Evolutionary conservation across 2,888 invertebrate genomes (phyloP), one percentile per base, ranked within the genome.

Genomic region (Drosophila demipolita): DNA sequence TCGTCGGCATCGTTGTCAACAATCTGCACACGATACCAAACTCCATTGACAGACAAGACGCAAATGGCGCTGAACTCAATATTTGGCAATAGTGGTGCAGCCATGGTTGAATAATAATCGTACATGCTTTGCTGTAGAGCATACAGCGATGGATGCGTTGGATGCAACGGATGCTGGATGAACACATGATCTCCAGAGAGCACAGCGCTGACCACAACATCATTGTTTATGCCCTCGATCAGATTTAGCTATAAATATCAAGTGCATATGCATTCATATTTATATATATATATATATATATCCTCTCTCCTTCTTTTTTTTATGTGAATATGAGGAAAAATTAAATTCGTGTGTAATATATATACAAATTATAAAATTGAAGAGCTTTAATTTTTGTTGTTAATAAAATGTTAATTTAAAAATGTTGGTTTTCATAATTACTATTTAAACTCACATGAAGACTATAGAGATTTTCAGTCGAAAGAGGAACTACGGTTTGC

Each of bases 151-250:
- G 97, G 97, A 94, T 96, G 98, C 52, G 98, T 96, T 8, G 99
- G 99, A 94, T 99, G 99, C 69, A 98, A 96, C 4, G 98, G 98
- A 93, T 98, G 97, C 93, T 99, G 99, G 69, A 99, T 95, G 94
- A 99, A 99, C 91, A 99, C 94, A 93, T 98, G 98, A 50, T 96
- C 96, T 60, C 98, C 97, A 77, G 96, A 95, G 78, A 98, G 96
- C 91, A 98, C 95, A 87, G 97, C 96, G 91, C 97, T 97, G 87
- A 99, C 95, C 75, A 96, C 95, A 33, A 98, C 97, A 94, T 99
- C 99, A 91, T 98, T 98, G 92, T 97, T 97, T 62, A 99, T 97
- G 57, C 97, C 97, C 93, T 98, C 98, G 89, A 99, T 96, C 79
- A 99, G 94, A 93, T 96, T 96, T 89, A 99, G 94, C 96, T 97